Percentiles rank a stretch among this genome's conserved stretches.
These are phyloP conservation scores for Zygaena filipendulae DNA, from an alignment of 2,888 invertebrate genomes.

Conservation along the genomic window DNA sequence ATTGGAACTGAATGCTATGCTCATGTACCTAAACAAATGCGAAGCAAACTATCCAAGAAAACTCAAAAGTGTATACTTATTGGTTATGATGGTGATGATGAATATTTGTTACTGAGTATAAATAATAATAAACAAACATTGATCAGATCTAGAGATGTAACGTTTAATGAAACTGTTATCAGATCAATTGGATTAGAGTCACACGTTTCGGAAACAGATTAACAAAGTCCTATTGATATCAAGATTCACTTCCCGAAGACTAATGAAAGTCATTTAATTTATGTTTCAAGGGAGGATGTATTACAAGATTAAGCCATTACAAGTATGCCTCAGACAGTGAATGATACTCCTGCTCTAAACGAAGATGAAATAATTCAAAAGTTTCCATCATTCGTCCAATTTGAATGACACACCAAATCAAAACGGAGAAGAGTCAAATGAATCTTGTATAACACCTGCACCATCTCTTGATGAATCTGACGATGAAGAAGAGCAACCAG, in stretches of 20 bases:
- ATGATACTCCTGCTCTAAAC: no score
- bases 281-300: not conserved
- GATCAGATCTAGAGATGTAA: not conserved
- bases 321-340: no score
- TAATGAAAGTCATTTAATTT: not conserved
- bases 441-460: not conserved
- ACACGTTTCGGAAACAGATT: not conserved
- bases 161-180: not conserved
- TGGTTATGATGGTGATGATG: slow-evolving; percentile 2
- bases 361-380: no score
- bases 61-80: slow-evolving; percentile 1
- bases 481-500: not conserved
- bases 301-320: not conserved
- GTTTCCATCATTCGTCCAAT: no score
- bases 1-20: slow-evolving; percentile 3
- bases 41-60: slow-evolving; percentile 8
- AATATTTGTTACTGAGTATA: not conserved
- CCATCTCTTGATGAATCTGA: not conserved
- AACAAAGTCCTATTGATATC: not conserved
- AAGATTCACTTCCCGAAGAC: not conserved
- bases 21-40: slow-evolving; percentile 12
- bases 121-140: not conserved
- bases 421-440: not conserved
- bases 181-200: no score
- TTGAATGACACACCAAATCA: no score